Evolutionary conservation across 2,113 vertebrate genomes (phyloP).

Genomic region (Glaucidium brasilianum): DNA sequence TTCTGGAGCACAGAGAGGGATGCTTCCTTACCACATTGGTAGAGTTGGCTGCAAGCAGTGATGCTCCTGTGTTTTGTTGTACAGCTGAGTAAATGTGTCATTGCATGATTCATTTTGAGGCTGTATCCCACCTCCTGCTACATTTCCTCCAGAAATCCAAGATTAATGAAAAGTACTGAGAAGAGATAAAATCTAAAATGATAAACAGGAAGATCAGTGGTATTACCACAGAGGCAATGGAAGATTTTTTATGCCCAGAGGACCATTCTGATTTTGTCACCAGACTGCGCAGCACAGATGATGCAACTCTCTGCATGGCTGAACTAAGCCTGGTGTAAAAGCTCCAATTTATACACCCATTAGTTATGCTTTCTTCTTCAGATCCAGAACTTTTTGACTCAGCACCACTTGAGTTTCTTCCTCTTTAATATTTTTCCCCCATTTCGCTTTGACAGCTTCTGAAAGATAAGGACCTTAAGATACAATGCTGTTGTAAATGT

Average conservation of each 20-base stretch:
- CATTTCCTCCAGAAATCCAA: background rate
- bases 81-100: background rate
- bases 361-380: background rate
- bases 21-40: background rate
- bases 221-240: background rate
- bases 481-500: background rate
- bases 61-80: background rate
- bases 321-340: background rate
- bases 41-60: background rate
- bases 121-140: background rate
- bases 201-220: background rate
- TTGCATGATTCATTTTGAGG: background rate
- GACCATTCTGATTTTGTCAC: background rate
- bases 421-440: background rate
- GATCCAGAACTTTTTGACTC: background rate
- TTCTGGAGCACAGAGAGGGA: background rate
- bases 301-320: background rate
- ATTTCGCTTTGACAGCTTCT: background rate
- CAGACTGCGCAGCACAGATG: background rate
- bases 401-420: background rate
- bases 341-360: background rate
- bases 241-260: slow-evolving; percentile 4
- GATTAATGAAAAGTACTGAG: background rate
- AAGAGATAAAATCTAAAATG: slow-evolving; percentile 8
- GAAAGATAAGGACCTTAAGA: background rate